Evolutionary conservation across 2,888 invertebrate species (phyloP), one percentile per base, ranked within the genome.

Genomic region (Mesopsocus fuscifrons): DNA sequence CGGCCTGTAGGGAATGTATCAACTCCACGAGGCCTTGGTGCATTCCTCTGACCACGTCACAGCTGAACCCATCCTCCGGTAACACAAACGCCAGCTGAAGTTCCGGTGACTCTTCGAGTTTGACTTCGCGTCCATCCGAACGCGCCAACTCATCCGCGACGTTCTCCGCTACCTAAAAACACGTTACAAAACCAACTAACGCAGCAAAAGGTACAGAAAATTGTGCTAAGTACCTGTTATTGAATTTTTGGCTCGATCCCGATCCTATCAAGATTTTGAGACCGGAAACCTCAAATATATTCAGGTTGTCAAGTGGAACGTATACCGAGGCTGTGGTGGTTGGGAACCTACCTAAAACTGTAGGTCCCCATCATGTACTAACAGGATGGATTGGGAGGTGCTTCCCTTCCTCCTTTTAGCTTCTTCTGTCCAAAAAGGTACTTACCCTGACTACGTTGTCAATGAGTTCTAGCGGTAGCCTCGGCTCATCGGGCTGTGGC

Each of bases 61-160:
- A 92, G 57, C 92, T 92, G 65, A 92, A 95, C 16, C 94, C 97
- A 63, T 98, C 97, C 57, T 95, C 94, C 1, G 98, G 97, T 45
- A 97, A 71, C 40, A 98, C 66, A 51, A 98, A 77, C 1, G 89
- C 89, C 44, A 95, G 68, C 33, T 97, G 71, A 47, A 69, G 64
- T 53, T 84, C 81, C 22, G 81, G 78, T 57, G 94, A 92, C 61
- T 97, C 94, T 57, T 95, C 92, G 42, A 97, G 62, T 1, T 82
- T 41, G 30, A 72, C 77, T 62, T 89, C 85, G 11, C 89, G 71
- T 0, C 92, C 94, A 57, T 95, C 92, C 1, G 84, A 82, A 30
- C 84, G 69, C 6, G 87, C 84, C 49, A 91, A 67, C 56, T 91
- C 89, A 60, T 98, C 97, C 2, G 94, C 87, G 3, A 87, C 79